phyloP scores from a whole-genome alignment of 2,888 invertebrate species.

The Schizotus pectinicornis region DNA sequence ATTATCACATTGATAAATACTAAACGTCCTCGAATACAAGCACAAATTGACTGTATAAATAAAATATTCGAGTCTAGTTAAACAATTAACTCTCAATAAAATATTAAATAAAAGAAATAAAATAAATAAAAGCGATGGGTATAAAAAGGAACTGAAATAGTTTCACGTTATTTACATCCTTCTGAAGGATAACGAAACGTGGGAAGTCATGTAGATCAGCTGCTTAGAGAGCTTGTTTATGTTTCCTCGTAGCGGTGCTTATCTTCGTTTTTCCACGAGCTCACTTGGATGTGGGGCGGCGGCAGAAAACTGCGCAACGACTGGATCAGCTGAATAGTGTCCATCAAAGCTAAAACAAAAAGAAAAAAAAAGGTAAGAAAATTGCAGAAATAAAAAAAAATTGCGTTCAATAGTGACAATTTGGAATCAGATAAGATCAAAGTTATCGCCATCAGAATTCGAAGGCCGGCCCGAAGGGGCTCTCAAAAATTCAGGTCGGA shows the following conservation, averaged over 20 bases:
- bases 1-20: slow-evolving; percentile 36
- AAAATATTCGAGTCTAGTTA: slow-evolving; percentile 8
- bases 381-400: not conserved
- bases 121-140: slow-evolving; percentile 12
- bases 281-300: slow-evolving; percentile 86
- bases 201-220: slow-evolving; percentile 20
- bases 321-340: slow-evolving; percentile 86
- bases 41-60: not conserved
- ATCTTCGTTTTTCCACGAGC: slow-evolving; percentile 89
- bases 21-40: slow-evolving; percentile 17
- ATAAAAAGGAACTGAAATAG: slow-evolving; percentile 36
- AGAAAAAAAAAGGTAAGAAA: slow-evolving; percentile 17
- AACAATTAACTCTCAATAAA: slow-evolving; percentile 16
- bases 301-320: slow-evolving; percentile 84
- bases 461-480: slow-evolving; percentile 45
- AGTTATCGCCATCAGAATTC: slow-evolving; percentile 48
- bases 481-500: slow-evolving; percentile 50
- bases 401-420: slow-evolving; percentile 4
- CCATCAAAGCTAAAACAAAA: slow-evolving; percentile 73
- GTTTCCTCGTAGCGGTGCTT: slow-evolving; percentile 64
- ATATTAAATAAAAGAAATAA: slow-evolving; percentile 8
- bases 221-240: slow-evolving; percentile 33
- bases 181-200: slow-evolving; percentile 37
- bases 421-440: slow-evolving; percentile 51
- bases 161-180: slow-evolving; percentile 41